Evolutionary conservation across 2,797 vertebrate genomes (phyloP).

Genomic region (Crax fasciolata): DNA sequence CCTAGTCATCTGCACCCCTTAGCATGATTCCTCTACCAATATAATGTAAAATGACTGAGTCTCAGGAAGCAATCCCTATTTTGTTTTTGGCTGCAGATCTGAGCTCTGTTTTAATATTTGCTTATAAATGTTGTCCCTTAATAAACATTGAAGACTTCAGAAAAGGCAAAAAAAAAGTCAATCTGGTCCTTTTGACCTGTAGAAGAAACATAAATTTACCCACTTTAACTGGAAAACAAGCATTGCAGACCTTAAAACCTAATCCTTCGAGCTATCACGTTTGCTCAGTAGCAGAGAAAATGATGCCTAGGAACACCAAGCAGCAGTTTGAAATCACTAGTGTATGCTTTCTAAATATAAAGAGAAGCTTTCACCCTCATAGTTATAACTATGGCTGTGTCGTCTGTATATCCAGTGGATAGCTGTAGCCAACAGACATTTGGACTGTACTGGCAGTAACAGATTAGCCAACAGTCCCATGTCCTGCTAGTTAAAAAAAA

Average conservation of each 20-base stretch:
- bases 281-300: slow-evolving; percentile 25
- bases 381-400: neutral
- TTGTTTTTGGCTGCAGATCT: neutral
- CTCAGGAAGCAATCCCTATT: neutral
- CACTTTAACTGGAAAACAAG: neutral
- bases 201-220: slow-evolving; percentile 40
- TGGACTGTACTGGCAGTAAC: neutral
- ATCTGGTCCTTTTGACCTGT: neutral
- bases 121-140: neutral
- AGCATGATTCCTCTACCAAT: neutral
- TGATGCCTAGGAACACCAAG: neutral
- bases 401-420: neutral
- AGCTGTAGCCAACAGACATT: neutral
- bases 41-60: neutral
- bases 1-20: neutral
- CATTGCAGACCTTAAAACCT: neutral
- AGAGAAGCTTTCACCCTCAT: neutral
- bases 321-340: neutral
- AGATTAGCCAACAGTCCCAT: neutral
- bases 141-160: neutral
- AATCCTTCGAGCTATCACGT: slow-evolving; percentile 11
- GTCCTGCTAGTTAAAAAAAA: neutral
- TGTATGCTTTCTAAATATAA: neutral
- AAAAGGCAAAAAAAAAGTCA: neutral
- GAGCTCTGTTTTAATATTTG: slow-evolving; percentile 6